A percentile compares a stretch with the other conserved stretches of the same genome.
Evolutionary conservation across 2,797 vertebrate genomes (phyloP).

Genomic region (Sarcophilus harrisii): DNA sequence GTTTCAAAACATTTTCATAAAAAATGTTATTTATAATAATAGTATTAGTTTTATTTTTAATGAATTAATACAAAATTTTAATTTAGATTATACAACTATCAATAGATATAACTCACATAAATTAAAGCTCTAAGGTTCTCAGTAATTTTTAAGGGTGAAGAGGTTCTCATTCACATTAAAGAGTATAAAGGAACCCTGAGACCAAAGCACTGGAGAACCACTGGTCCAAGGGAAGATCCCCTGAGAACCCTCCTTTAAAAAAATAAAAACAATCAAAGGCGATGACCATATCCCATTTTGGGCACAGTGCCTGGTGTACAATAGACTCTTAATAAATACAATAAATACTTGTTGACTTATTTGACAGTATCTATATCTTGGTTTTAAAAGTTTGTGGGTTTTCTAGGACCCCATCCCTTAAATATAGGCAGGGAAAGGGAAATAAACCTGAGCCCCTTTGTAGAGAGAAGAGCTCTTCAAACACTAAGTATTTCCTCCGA

Average conservation of each 20-base stretch:
- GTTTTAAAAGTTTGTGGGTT: background rate
- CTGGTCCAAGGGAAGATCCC: background rate
- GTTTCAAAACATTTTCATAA: background rate
- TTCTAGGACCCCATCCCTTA: background rate
- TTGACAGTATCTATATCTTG: background rate
- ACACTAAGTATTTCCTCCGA: background rate
- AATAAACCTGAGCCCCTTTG: background rate
- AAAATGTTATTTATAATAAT: background rate
- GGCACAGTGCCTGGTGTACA: background rate
- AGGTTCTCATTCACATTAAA: background rate
- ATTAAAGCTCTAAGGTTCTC: background rate
- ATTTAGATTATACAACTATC: background rate
- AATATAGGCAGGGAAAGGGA: background rate
- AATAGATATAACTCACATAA: background rate
- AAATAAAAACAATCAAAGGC: background rate
- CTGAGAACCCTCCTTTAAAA: background rate
- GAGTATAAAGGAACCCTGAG: background rate
- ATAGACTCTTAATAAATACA: background rate
- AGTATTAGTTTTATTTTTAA: background rate
- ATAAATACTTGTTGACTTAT: background rate
- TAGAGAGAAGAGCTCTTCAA: background rate
- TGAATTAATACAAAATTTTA: background rate
- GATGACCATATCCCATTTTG: background rate
- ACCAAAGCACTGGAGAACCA: background rate
- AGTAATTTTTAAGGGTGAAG: background rate